Percentiles rank a stretch among this genome's conserved stretches.
Evolutionary conservation across 2,888 invertebrate genomes (phyloP).

Genomic region (Heliconius charithonia): DNA sequence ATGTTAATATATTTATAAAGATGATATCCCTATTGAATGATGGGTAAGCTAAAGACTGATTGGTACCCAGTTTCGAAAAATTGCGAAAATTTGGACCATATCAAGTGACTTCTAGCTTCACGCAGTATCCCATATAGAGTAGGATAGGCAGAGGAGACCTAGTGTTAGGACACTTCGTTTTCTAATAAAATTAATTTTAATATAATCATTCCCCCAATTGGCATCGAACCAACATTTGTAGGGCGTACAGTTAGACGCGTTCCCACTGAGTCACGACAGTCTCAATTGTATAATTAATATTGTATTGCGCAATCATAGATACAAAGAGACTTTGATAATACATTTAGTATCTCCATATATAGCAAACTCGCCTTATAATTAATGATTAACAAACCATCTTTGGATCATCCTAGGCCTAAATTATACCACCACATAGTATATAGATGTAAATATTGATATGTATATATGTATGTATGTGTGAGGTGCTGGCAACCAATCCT

Average conservation of each 20-base stretch:
- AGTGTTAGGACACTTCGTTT: too few relatives aligned
- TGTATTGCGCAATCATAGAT: slow-evolving; percentile 3
- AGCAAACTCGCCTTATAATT: slow-evolving; percentile 1
- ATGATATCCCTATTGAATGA: background rate
- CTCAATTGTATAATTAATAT: slow-evolving; percentile 10
- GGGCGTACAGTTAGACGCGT: background rate
- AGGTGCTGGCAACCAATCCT: too few relatives aligned
- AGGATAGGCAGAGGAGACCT: too few relatives aligned
- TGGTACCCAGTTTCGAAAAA: too few relatives aligned
- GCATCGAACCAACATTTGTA: background rate
- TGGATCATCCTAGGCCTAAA: background rate
- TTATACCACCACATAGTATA: background rate
- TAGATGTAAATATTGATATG: background rate
- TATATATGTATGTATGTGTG: background rate
- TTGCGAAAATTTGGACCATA: too few relatives aligned
- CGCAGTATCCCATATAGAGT: too few relatives aligned
- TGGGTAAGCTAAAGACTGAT: too few relatives aligned
- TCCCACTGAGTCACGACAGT: background rate
- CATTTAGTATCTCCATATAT: slow-evolving; percentile 19
- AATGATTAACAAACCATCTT: slow-evolving; percentile 11
- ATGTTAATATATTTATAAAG: background rate
- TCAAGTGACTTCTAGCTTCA: too few relatives aligned
- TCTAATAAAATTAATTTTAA: too few relatives aligned
- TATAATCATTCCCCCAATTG: too few relatives aligned
- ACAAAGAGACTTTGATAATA: slow-evolving; percentile 31